Base-by-base conservation (phyloP, 2,797 vertebrate species). In the Urophycis tenuis region DNA sequence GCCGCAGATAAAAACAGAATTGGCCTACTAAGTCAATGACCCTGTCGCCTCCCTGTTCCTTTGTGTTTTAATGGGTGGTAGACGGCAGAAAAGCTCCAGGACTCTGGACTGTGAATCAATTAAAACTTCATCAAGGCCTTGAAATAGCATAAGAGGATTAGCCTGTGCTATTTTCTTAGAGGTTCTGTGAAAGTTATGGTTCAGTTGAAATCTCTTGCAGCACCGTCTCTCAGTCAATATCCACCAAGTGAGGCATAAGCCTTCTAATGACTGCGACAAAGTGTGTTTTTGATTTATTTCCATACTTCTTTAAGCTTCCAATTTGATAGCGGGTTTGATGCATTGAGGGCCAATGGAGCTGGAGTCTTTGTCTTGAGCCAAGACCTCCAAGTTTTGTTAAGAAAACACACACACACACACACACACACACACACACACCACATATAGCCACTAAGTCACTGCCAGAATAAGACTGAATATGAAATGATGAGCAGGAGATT, bases 1-100 rank as follows among this genome's bases (percentile, higher is more conserved):
- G 86, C 70, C 4, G 69, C 77, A 80, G 81, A 87, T 88, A 67
- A 85, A 89, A 85, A 73, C 81, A 73, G 81, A 81, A 82, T 30
- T 72, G 33, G 78, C 72, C 60, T 36, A 77, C 67, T 72, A 69
- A 75, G 78, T 72, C 29, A n/a, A 7, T 31, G 17, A 72, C 75
- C 49, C 73, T 85, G 78, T 81, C 79, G 31, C 77, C 79, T 72
- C 77, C 80, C 77, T 80, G 60, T 72, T 53, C 70, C 49, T 72
- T 71, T 64, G 31, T 75, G 36, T 69, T 69, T 72, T 34, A n/a
- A 33, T 30, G 15, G 5, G n/a, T 22, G 75, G 30, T 75, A 41
- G 76, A 45, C 31, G 81, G 79, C 49, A 32, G 81, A 32, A 77
- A 80, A 72, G 77, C 29, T 70, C 32, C 3, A n/a, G 69, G 76